Evolutionary conservation across 2,797 vertebrate genomes (phyloP), one percentile per base, ranked within the genome.

Genomic region (Xenops minutus): DNA sequence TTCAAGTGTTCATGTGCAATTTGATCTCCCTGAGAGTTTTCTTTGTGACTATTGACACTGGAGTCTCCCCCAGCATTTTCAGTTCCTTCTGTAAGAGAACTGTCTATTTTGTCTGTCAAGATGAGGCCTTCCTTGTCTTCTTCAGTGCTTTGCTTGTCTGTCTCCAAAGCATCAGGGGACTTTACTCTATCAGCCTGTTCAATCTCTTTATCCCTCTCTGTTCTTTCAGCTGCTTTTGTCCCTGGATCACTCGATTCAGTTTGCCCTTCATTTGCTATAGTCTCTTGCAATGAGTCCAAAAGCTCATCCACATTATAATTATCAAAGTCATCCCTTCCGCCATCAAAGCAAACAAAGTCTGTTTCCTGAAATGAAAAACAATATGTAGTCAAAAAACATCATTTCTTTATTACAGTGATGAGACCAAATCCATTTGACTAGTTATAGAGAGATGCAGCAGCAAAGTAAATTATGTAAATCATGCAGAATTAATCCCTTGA

Each of bases 291-390:
- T 88, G 96, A 97, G 36, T 97, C 97, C 89, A 99, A 96, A 88
- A 99, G 97, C 32, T 97, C 97, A 95, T 99, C 98, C 83, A 99
- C 39, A 12, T 99, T 97, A 48, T 99, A 99, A 92, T 95, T 99
- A 83, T 99, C 97, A 98, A 99, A 99, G 88, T 98, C 98, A 97
- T 99, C 99, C 85, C 83, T 98, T 97, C 98, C 99, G 4, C 97
- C 98, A 89, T 99, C 98, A 96, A 99, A 99, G 97, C 99, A 99
- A 97, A 99, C 98, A 95, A 99, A 99, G 97, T 99, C 99, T 41
- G 99, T 99, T 97, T 99, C 99, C 99, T 99, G 93, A 74, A 98
- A 97, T 82, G 69, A 82, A 92, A 97, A 93, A 36, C 37, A 87
- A 67, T 4, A 80, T 3, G 6, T n/a, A 86, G 76, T 86, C 36